phyloP scores from a whole-genome alignment of 2,113 vertebrate genomes.

The Callocephalon fimbriatum region DNA sequence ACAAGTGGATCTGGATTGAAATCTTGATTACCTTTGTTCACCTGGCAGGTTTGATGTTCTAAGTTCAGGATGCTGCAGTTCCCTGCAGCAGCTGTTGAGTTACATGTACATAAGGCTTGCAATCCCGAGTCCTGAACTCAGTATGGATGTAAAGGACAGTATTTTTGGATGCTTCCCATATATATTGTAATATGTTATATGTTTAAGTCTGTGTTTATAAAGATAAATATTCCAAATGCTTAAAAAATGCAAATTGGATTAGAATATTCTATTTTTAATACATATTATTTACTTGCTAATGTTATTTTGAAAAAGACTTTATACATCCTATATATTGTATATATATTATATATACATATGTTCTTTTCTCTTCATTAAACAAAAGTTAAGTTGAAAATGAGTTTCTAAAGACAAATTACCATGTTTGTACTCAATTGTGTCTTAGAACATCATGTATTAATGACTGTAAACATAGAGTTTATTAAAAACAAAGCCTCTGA shows the following conservation, averaged over 20 bases:
- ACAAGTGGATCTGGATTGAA: not conserved
- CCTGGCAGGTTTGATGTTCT: not conserved
- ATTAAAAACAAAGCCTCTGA: not conserved
- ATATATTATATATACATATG: not conserved
- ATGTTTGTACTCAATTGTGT: not conserved
- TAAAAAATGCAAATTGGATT: not conserved
- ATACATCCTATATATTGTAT: not conserved
- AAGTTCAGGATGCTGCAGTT: not conserved
- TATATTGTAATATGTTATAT: not conserved
- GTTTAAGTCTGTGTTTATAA: not conserved
- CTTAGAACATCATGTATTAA: not conserved
- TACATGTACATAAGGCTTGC: not conserved
- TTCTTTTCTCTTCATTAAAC: not conserved
- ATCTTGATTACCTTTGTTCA: not conserved
- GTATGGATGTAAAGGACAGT: not conserved
- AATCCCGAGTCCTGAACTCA: not conserved
- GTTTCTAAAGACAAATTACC: not conserved
- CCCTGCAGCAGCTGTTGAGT: not conserved
- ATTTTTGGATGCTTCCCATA: not conserved
- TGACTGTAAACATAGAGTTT: not conserved
- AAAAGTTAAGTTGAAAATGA: not conserved
- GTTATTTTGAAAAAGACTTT: not conserved
- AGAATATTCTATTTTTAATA: not conserved
- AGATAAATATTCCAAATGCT: not conserved
- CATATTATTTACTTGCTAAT: not conserved